Base-by-base conservation (phyloP, 2,888 invertebrate genomes). In the Drosophila meridionalis region DNA sequence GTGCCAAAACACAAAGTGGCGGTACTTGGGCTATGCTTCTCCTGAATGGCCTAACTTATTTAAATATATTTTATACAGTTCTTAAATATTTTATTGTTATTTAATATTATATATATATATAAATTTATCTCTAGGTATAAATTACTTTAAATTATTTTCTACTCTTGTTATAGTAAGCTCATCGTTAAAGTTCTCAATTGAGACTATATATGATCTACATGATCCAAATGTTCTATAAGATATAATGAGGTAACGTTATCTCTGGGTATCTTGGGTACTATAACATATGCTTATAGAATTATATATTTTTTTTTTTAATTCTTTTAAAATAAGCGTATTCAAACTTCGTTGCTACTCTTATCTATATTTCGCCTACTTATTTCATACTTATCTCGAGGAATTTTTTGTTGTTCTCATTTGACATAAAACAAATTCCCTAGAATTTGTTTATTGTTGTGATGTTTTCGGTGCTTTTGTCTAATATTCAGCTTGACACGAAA, bases 401-500 rank as follows among this genome's bases (percentile, higher is more conserved):
- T 45, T 45, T 38, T 40, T 64, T 40, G 36, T 38, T 34, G 42
- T 48, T 40, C 42, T 4, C 12, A 52, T 63, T 45, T 52, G 66
- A 55, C 58, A 73, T 45, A 48, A 48, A 62, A 52, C 62, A 74
- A 78, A 77, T 65, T 71, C 52, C 38, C 8, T 20, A 50, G 56
- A 65, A 75, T 78, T 78, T 70, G 76, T 71, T 83, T 82, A 83
- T 76, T 76, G 60, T 69, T 75, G 43, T 43, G 68, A 45, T 68
- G 50, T 57, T 69, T 73, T 71, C 36, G 52, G 30, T 42, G 67
- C 76, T 67, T 69, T 75, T 84, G 74, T 79, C 68, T 76, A 64
- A 77, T 73, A 78, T 74, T 80, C 61, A 55, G 76, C 78, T 82
- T 83, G 87, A 83, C 85, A 83, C 80, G 85, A 75, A 83, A 87